Base-by-base conservation (phyloP, 2,113 vertebrate species). In the Tachuris rubrigastra region DNA sequence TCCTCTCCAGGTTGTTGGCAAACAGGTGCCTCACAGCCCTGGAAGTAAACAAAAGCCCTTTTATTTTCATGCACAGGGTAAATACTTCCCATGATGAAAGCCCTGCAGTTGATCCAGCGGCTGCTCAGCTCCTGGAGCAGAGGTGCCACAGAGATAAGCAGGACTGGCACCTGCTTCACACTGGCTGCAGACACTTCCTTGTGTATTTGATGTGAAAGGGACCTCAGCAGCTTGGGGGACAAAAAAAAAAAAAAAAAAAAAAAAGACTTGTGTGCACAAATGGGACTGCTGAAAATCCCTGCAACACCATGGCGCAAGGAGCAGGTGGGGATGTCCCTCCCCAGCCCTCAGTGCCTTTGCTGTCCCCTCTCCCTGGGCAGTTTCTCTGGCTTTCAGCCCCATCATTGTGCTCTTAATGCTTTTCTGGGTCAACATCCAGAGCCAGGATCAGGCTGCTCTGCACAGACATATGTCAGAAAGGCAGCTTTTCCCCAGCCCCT, bases 21-120 rank as follows among this genome's bases (percentile, higher is more conserved):
- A 94, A 89, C 12, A 9, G 24, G 65, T 87, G 75, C 56, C 23
- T 33, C 55, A 53, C 39, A 72, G 56, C 58, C 30, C 66, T 68
- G 71, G 12, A 72, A 90, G 23, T 63, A 50, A 95, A 90, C 46
- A 95, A 94, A 93, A 84, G n/a, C 37, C 23, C 50, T 90, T 93
- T 89, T 52, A 83, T 86, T 89, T 94, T 41, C 37, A 65, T 9
- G 52, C 39, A 69, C 20, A 66, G 31, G 20, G 49, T 50, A 84
- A 94, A 58, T 53, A 84, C 22, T 89, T 74, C 42, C 31, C 20
- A 20, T 62, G 14, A 49, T 31, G 84, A 84, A 89, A 88, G 59
- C 46, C 24, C 21, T 76, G 47, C 39, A 63, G 52, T 17, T 56
- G 46, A 78, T 58, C 55, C 59, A 93, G 63, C 47, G 67, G 47